A percentile compares a stretch with the other conserved stretches of the same genome.
These are phyloP conservation scores for Eudyptes chrysolophus DNA, from an alignment of 2,113 vertebrate species.

Conservation along the genomic window DNA sequence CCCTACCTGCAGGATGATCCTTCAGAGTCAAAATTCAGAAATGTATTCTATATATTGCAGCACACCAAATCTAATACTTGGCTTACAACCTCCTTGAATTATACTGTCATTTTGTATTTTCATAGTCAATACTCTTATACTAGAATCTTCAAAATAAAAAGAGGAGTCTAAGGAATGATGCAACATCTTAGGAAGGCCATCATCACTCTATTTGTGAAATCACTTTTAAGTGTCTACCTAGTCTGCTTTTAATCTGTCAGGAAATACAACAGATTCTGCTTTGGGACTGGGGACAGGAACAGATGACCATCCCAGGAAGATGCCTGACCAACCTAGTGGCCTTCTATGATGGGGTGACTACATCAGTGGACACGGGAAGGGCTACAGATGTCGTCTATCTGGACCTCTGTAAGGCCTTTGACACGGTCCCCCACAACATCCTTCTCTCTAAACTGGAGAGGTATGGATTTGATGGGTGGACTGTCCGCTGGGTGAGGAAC, in stretches of 20 bases:
- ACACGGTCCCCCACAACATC: too few species aligned
- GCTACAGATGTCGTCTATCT: too few species aligned
- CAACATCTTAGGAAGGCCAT: background rate
- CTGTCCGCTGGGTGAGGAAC: too few species aligned
- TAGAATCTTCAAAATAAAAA: background rate
- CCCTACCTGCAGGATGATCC: background rate
- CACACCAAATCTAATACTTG: background rate
- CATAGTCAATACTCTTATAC: background rate
- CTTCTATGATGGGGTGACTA: too few species aligned
- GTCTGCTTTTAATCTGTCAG: background rate
- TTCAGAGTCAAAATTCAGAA: background rate
- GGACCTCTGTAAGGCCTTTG: too few species aligned
- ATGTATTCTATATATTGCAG: background rate
- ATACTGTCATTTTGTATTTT: background rate
- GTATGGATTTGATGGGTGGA: too few species aligned
- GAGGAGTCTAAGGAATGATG: background rate
- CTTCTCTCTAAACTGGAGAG: too few species aligned
- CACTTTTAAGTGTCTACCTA: background rate
- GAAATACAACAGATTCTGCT: background rate
- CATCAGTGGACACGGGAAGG: too few species aligned
- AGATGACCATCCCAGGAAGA: background rate
- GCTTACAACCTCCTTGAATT: background rate
- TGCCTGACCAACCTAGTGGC: too few species aligned
- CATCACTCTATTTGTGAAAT: background rate
- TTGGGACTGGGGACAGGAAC: background rate